These are phyloP conservation scores for Bibio marci DNA, from an alignment of 2,888 invertebrate genomes.

Conservation along the genomic window DNA sequence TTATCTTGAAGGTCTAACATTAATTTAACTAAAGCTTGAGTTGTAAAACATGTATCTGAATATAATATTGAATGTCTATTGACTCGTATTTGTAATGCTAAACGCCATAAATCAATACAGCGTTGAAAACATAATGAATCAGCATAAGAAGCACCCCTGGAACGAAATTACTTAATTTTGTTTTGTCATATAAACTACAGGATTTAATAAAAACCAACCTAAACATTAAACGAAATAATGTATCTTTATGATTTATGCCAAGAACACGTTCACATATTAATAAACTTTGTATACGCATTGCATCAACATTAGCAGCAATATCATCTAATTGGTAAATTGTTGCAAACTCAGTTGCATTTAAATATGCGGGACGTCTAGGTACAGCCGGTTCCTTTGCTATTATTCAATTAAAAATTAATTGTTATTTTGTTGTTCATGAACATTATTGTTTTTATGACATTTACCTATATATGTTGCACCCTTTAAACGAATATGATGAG, in stretches of 20 bases:
- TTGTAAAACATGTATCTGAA: slow-evolving; percentile 71
- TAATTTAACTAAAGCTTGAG: slow-evolving; percentile 68
- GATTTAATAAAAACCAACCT: slow-evolving; percentile 33
- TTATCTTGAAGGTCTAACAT: slow-evolving; percentile 57
- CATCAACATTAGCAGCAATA: slow-evolving; percentile 63
- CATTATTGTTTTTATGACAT: background rate
- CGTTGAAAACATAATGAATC: slow-evolving; percentile 59
- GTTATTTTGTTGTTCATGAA: slow-evolving; percentile 7
- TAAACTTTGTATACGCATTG: slow-evolving; percentile 71
- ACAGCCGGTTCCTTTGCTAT: slow-evolving; percentile 36
- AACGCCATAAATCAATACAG: slow-evolving; percentile 75
- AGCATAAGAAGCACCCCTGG: slow-evolving; percentile 50
- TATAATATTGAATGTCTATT: slow-evolving; percentile 57
- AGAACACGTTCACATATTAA: slow-evolving; percentile 77
- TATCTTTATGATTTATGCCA: slow-evolving; percentile 73
- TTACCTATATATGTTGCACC: slow-evolving; percentile 21
- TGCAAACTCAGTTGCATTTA: slow-evolving; percentile 55
- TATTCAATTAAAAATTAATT: slow-evolving; percentile 8
- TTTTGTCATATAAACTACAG: background rate
- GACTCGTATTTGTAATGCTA: slow-evolving; percentile 64
- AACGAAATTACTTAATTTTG: background rate
- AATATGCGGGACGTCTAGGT: slow-evolving; percentile 42
- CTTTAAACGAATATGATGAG: slow-evolving; percentile 43
- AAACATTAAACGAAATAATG: slow-evolving; percentile 60
- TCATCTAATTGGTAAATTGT: slow-evolving; percentile 52